Conservation (phyloP, 2,113 vertebrate genomes). For the Echinops telfairi region DNA sequence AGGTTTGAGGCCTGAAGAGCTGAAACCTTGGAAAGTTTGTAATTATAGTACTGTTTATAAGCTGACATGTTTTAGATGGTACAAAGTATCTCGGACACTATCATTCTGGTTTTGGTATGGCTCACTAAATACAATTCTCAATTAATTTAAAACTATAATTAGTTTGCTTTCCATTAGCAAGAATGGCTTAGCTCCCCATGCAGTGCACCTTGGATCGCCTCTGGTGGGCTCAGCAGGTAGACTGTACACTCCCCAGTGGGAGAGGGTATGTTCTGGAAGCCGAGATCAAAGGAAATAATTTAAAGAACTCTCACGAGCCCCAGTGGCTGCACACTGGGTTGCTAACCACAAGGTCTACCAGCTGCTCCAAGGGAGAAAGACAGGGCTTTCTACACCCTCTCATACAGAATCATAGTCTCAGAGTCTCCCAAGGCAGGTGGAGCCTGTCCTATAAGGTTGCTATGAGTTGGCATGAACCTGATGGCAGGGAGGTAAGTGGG, state of each 20-base stretch:
- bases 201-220: background rate
- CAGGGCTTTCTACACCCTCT: too few species aligned
- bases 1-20: too few species aligned
- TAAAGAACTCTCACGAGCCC: background rate
- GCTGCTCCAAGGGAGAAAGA: too few species aligned
- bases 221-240: background rate
- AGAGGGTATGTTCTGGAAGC: background rate
- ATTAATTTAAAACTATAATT: background rate
- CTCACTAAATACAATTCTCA: background rate
- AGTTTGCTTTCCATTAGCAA: background rate
- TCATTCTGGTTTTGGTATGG: background rate
- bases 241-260: background rate
- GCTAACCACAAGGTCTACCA: too few species aligned
- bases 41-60: background rate
- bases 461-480: too few species aligned
- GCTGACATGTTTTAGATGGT: background rate
- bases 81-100: background rate
- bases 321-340: too few species aligned
- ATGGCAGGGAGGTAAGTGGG: too few species aligned
- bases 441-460: too few species aligned
- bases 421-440: too few species aligned
- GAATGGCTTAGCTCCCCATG: background rate
- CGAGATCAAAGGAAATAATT: background rate
- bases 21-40: background rate
- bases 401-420: too few species aligned